Base-by-base conservation (phyloP, 2,797 vertebrate species). In the Numenius phaeopus region DNA sequence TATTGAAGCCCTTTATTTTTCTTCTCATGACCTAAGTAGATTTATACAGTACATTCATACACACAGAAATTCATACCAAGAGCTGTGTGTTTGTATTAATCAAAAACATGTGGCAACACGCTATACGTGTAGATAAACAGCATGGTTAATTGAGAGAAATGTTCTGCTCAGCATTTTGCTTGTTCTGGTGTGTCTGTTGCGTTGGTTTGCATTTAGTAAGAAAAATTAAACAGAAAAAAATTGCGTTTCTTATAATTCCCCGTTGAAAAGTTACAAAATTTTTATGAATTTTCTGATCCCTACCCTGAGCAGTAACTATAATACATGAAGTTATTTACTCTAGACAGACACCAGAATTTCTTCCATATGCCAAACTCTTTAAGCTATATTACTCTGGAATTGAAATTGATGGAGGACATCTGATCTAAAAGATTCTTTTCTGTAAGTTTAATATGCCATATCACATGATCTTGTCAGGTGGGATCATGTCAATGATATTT, bases 391-490 rank as follows among this genome's bases (percentile, higher is more conserved):
- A 24, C 44, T 84, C 47, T 47, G 52, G 69, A 94, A 95, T 94
- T 64, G 79, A 79, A 92, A 94, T 77, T 95, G 97, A 97, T 96
- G 83, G 92, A 95, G 90, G 90, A 92, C 95, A 96, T 91, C 94
- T 96, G 95, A 97, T 92, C 32, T 40, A 86, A 92, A 93, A 92
- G 80, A 95, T 97, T 94, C 61, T 90, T 94, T 97, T 92, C 64
- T 91, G 76, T 91, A 96, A 95, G 81, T 96, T 94, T 95, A 89
- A 94, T 94, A 82, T 66, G 90, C 76, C 52, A 49, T 65, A 88
- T 93, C 94, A 96, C 91, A 84, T 87, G 89, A 85, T 95, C 85
- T 91, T 97, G 97, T 96, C 96, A 90, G 94, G 92, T 89, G 93
- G 83, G 87, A 97, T 97, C 88, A 95, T 49, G 80, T 97, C 96